Evolutionary conservation across 2,888 invertebrate species (phyloP), one percentile per base, ranked within the genome.

Genomic region (Cenopis cana): DNA sequence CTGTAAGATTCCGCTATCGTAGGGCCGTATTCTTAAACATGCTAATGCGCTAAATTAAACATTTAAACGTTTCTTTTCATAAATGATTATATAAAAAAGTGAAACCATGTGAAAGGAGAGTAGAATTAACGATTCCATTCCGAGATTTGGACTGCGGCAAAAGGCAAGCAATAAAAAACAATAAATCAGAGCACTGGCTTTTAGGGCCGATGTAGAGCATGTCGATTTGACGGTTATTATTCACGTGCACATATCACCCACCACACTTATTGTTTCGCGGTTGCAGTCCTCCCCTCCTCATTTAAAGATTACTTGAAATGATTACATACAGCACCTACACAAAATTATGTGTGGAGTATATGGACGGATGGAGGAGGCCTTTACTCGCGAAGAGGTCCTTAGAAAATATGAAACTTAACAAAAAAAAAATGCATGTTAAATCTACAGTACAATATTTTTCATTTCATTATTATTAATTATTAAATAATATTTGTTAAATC

Each of bases 161-260:
- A 61, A 68, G 52, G 60, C 17, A 61, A 54, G 55, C 46, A 18
- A 66, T 65, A 65, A 57, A 46, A 69, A 69, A n/a, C 24, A 17
- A 68, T 38, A 69, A 55, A 62, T 62, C 69, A 11, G 52, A 68
- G 50, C 50, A 41, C 67, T 18, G 46, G 56, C 46, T 68, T 68
- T 62, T 56, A 69, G 56, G 62, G 62, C 62, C 56, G 61, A 24
- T 60, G 52, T 60, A 52, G 56, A 67, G 68, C 41, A 74, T 24
- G 49, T 69, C 72, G 69, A 65, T 67, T 20, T 72, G 69, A 52
- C 73, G 17, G 55, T 73, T 69, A 74, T 73, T 59, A 60, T 65
- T 55, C 49, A 65, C 64, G 66, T 60, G 29, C 70, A 64, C 68
- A 62, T 62, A 71, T 74, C 11, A 12, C 24, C 11, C 18, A 11